Conservation (phyloP, 2,888 invertebrate species). For the Mechanitis messenoides region DNA sequence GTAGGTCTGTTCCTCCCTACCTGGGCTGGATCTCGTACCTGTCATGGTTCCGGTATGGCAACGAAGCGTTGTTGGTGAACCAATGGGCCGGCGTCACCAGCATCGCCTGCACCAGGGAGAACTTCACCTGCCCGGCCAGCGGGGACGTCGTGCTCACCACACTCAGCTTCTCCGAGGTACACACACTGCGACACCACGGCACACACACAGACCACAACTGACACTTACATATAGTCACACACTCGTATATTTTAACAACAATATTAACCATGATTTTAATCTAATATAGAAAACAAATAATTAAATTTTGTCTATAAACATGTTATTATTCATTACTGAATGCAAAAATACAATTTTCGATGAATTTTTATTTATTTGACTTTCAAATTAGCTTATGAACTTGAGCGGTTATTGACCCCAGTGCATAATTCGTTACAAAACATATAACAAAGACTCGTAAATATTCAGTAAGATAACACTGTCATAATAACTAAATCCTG, state of each 20-base stretch:
- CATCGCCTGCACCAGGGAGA: constrained; percentile 84
- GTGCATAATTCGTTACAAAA: too few species aligned
- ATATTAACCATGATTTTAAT: not conserved
- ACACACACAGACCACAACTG: not conserved
- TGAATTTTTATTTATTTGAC: too few species aligned
- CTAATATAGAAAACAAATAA: too few species aligned
- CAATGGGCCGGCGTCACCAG: constrained; percentile 89
- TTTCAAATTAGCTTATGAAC: not conserved
- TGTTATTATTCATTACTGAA: too few species aligned
- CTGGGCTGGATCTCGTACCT: constrained; percentile 91
- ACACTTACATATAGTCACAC: not conserved
- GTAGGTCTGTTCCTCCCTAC: constrained; percentile 88
- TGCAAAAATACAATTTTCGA: too few species aligned
- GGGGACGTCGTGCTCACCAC: constrained; percentile 87
- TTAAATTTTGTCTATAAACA: too few species aligned
- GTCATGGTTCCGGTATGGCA: constrained; percentile 95
- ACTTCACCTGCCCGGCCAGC: constrained; percentile 85
- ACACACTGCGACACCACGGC: not conserved
- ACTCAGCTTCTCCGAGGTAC: constrained; percentile 84
- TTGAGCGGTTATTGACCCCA: too few species aligned
- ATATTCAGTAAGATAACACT: too few species aligned
- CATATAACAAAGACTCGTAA: too few species aligned
- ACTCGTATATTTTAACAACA: not conserved
- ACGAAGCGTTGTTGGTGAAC: constrained; percentile 91
- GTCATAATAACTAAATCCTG: too few species aligned